phyloP scores from a whole-genome alignment of 2,797 vertebrate species.

The Austrolebias charrua region DNA sequence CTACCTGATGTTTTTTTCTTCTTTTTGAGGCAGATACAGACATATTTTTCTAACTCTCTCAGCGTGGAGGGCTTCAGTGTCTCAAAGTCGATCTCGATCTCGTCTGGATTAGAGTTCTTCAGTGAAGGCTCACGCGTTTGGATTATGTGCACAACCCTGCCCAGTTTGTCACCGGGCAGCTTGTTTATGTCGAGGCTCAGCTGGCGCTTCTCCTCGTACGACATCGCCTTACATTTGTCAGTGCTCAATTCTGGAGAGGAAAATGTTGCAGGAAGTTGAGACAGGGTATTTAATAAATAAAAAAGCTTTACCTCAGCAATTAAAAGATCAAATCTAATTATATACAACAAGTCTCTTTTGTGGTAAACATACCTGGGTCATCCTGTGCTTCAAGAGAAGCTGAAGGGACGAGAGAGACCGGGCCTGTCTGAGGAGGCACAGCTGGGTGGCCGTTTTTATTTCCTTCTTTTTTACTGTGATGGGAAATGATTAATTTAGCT shows the following conservation, averaged over 20 bases:
- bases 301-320: background rate
- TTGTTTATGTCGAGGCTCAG: conserved; percentile 95
- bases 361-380: conserved; percentile 66
- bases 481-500: conserved; percentile 33
- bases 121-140: conserved; percentile 88
- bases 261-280: background rate
- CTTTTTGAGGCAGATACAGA: conserved; percentile 88
- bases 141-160: conserved; percentile 92
- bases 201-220: conserved; percentile 92
- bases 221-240: conserved; percentile 87
- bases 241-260: conserved; percentile 45
- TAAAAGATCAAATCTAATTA: background rate
- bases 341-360: background rate
- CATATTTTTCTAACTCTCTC: conserved; percentile 89
- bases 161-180: conserved; percentile 89
- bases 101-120: conserved; percentile 91
- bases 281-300: no score
- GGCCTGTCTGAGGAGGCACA: conserved; percentile 48
- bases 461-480: conserved; percentile 84
- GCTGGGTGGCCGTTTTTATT: conserved; percentile 81
- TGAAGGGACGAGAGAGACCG: conserved; percentile 69
- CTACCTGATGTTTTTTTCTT: conserved; percentile 84
- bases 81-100: conserved; percentile 96
- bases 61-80: conserved; percentile 91
- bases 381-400: conserved; percentile 81